A percentile compares a stretch with the other conserved stretches of the same genome.
Conservation (phyloP, 1,140 invertebrate genomes). For the Drosophila serrata region DNA sequence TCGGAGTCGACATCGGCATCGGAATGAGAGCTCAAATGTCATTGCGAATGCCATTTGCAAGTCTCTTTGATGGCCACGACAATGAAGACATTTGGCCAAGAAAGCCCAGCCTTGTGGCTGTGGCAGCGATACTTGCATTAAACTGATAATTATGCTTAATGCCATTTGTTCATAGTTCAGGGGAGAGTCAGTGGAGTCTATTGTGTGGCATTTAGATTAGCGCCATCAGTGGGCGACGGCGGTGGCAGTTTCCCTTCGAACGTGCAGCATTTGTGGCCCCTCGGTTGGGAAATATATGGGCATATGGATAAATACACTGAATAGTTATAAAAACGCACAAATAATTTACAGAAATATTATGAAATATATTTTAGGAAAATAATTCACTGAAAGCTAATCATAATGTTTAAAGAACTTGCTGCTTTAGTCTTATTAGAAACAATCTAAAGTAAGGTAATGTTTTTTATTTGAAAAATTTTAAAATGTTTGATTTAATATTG, state of each 20-base stretch:
- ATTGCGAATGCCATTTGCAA: slow-evolving; percentile 75
- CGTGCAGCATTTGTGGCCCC: slow-evolving; percentile 45
- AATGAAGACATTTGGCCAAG: slow-evolving; percentile 72
- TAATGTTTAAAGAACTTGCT: neutral
- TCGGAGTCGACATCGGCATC: neutral
- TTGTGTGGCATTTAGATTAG: slow-evolving; percentile 51
- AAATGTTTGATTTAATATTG: no score
- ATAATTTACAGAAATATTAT: no score
- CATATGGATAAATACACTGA: slow-evolving; percentile 13
- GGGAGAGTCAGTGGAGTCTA: slow-evolving; percentile 12
- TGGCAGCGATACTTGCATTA: slow-evolving; percentile 49
- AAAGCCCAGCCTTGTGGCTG: slow-evolving; percentile 29
- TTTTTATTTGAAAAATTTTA: no score
- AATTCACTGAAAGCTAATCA: neutral
- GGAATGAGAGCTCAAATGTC: slow-evolving; percentile 60
- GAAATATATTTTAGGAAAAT: neutral
- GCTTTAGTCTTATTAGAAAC: no score
- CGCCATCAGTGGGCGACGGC: slow-evolving; percentile 45
- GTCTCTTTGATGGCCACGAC: slow-evolving; percentile 74
- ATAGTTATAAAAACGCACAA: no score
- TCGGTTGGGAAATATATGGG: slow-evolving; percentile 38
- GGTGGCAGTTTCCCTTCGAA: slow-evolving; percentile 41
- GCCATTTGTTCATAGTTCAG: slow-evolving; percentile 58
- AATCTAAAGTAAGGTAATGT: neutral
- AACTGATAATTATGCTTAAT: slow-evolving; percentile 73